A percentile compares a stretch with the other conserved stretches of the same genome.
Conservation (phyloP, 2,797 vertebrate species). For the Peromyscus attwateri region DNA sequence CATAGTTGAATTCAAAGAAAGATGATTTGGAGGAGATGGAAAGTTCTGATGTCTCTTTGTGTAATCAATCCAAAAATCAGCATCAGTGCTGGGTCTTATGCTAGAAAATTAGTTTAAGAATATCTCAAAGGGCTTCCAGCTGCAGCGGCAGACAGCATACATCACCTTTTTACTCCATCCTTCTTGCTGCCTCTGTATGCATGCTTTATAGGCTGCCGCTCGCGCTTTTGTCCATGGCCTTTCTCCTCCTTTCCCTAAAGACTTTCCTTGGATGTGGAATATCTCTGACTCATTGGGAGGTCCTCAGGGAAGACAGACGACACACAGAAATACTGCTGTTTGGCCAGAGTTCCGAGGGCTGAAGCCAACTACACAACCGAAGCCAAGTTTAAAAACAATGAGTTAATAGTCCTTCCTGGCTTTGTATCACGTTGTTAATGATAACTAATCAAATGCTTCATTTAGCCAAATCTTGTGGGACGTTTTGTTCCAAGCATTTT, state of each 20-base stretch:
- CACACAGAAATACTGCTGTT: constrained; percentile 69
- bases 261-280: constrained; percentile 41
- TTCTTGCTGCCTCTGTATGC: neutral
- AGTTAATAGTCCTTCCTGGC: constrained; percentile 72
- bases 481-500: constrained; percentile 67
- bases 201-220: neutral
- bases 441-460: constrained; percentile 77
- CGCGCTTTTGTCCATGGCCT: neutral
- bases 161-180: neutral
- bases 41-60: constrained; percentile 69
- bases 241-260: constrained; percentile 65
- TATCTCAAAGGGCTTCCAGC: constrained; percentile 45
- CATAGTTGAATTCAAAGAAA: constrained; percentile 68
- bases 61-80: constrained; percentile 56
- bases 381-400: constrained; percentile 76
- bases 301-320: constrained; percentile 63
- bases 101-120: constrained; percentile 41
- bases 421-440: constrained; percentile 71
- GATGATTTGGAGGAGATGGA: constrained; percentile 44
- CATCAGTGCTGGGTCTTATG: neutral
- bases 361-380: constrained; percentile 66
- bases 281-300: constrained; percentile 65
- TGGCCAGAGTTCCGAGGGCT: constrained; percentile 59
- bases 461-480: constrained; percentile 71
- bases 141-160: neutral